Percentiles rank a stretch among this genome's conserved stretches.
Evolutionary conservation across 2,113 vertebrate species (phyloP).

Genomic region (Mustelus asterias): DNA sequence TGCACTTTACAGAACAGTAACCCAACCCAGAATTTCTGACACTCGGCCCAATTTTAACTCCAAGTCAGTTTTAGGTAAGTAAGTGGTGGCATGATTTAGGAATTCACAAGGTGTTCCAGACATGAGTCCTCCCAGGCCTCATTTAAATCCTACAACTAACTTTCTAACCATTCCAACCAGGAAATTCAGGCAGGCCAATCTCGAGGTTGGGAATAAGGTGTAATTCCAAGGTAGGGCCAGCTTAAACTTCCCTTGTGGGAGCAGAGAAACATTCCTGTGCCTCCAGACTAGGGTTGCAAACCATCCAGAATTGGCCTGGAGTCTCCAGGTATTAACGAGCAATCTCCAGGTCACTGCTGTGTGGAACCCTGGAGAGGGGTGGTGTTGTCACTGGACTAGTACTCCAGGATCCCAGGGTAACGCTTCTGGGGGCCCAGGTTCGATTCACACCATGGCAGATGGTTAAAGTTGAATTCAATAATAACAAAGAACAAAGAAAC

Average conservation of each 20-base stretch:
- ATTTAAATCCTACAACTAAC: background rate
- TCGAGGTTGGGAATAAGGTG: no score
- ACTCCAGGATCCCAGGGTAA: no score
- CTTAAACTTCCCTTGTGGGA: background rate
- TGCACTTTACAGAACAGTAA: background rate
- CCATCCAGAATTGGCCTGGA: no score
- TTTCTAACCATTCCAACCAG: background rate
- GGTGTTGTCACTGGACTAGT: no score
- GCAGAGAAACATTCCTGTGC: background rate
- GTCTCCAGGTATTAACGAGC: no score
- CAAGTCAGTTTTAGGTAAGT: background rate
- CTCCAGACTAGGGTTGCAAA: background rate
- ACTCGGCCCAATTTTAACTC: background rate
- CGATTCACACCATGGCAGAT: no score
- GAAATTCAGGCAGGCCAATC: background rate
- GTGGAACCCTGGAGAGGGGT: no score
- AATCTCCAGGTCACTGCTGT: no score
- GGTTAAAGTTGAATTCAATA: no score
- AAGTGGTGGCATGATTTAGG: background rate
- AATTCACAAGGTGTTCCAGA: background rate
- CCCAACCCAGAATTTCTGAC: background rate
- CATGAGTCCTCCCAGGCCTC: background rate
- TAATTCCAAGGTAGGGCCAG: background rate
- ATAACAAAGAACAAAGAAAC: no score
- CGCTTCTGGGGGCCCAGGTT: no score